phyloP scores from a whole-genome alignment of 1,140 invertebrate genomes.

The Trichogramma pretiosum region DNA sequence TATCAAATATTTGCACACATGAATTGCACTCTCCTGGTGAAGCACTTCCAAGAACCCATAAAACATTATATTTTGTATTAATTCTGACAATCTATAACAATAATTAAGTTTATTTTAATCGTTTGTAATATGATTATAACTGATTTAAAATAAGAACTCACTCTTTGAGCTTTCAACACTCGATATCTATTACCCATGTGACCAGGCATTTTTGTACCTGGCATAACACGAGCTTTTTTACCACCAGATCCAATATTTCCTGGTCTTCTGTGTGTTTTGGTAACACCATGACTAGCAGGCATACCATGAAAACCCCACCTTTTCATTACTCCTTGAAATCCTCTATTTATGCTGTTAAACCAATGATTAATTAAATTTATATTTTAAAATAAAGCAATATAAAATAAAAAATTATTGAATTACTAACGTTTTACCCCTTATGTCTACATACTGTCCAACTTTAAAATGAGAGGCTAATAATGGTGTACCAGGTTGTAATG shows the following conservation, averaged over 20 bases:
- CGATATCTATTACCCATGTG: constrained; percentile 87
- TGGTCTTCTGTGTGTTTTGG: constrained; percentile 87
- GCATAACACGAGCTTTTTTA: constrained; percentile 78
- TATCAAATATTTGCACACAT: constrained; percentile 78
- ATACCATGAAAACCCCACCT: constrained; percentile 92
- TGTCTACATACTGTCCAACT: constrained; percentile 85
- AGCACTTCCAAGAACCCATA: constrained; percentile 74
- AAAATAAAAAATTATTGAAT: constrained; percentile 9
- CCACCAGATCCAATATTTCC: constrained; percentile 85
- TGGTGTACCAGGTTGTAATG: constrained; percentile 83
- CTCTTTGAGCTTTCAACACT: constrained; percentile 62
- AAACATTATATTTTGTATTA: constrained; percentile 87
- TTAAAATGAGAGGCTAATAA: constrained; percentile 81
- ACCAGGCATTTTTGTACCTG: constrained; percentile 93
- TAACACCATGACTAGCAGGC: constrained; percentile 84
- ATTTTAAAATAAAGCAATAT: too few relatives aligned
- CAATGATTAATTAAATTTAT: too few relatives aligned
- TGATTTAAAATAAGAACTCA: constrained; percentile 30
- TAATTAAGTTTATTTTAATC: constrained; percentile 9
- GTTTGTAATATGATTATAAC: not conserved
- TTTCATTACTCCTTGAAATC: constrained; percentile 98
- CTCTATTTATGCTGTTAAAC: constrained; percentile 67
- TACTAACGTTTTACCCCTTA: constrained; percentile 84
- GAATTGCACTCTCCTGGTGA: constrained; percentile 74
- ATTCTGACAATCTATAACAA: constrained; percentile 70